Evolutionary conservation across 2,113 vertebrate species (phyloP).

Genomic region (Candoia aspera): DNA sequence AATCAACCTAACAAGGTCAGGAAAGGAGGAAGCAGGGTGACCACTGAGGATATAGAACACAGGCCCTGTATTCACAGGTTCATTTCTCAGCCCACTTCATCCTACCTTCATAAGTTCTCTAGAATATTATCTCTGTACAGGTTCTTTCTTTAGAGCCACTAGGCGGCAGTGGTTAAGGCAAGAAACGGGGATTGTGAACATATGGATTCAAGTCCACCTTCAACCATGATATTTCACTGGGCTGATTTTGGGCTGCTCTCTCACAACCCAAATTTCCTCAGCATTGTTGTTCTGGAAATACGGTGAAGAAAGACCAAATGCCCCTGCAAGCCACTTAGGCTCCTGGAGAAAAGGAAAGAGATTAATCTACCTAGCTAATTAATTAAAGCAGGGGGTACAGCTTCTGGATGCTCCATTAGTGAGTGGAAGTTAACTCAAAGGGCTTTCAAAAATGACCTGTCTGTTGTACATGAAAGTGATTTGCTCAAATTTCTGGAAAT

Average conservation of each 20-base stretch:
- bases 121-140: too few relatives aligned
- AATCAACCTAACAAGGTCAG: too few relatives aligned
- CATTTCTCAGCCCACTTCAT: too few relatives aligned
- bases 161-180: background rate
- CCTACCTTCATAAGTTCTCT: too few relatives aligned
- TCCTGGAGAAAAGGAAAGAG: background rate
- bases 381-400: background rate
- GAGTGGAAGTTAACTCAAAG: background rate
- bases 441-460: background rate
- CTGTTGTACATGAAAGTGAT: background rate
- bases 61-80: too few relatives aligned
- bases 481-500: conserved; percentile 17
- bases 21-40: too few relatives aligned
- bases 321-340: background rate
- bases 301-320: background rate
- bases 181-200: background rate
- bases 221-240: background rate
- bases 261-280: background rate
- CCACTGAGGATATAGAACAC: too few relatives aligned
- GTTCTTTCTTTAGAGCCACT: too few relatives aligned
- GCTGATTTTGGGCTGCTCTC: background rate
- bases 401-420: background rate
- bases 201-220: background rate
- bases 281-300: background rate
- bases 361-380: background rate